Conservation (phyloP, 1,140 invertebrate species). For the Aphelinus atriplicis region DNA sequence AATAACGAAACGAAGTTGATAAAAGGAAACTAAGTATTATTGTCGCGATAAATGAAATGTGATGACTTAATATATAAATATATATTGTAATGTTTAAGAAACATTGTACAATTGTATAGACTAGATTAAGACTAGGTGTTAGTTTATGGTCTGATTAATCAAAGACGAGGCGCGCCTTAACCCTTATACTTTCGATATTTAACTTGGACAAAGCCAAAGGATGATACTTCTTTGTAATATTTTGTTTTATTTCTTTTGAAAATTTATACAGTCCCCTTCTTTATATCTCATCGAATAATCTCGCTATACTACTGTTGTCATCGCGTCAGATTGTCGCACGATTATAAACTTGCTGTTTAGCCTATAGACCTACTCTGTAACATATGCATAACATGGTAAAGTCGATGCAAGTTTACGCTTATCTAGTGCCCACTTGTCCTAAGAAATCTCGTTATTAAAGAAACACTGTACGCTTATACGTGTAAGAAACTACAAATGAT, state of each 20-base stretch:
- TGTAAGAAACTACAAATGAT: too few relatives aligned
- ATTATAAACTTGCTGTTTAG: slow-evolving; percentile 32
- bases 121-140: slow-evolving; percentile 58
- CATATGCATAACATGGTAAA: slow-evolving; percentile 29
- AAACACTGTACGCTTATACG: too few relatives aligned
- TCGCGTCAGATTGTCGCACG: slow-evolving; percentile 20
- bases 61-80: slow-evolving; percentile 47
- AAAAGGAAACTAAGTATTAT: slow-evolving; percentile 49
- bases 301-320: slow-evolving; percentile 31
- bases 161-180: slow-evolving; percentile 22
- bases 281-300: slow-evolving; percentile 27
- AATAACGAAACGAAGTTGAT: slow-evolving; percentile 41
- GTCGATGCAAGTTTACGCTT: slow-evolving; percentile 39
- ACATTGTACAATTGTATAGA: slow-evolving; percentile 65
- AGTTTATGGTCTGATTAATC: slow-evolving; percentile 64
- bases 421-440: not conserved
- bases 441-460: too few relatives aligned
- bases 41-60: slow-evolving; percentile 45
- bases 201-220: slow-evolving; percentile 35
- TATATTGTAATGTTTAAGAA: slow-evolving; percentile 49
- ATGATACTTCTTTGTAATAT: slow-evolving; percentile 22
- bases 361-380: slow-evolving; percentile 31
- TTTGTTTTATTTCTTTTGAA: slow-evolving; percentile 1
- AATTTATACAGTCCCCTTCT: not conserved
- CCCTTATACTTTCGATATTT: slow-evolving; percentile 26